Conservation (phyloP, 2,113 vertebrate genomes). For the Saccopteryx leptura region DNA sequence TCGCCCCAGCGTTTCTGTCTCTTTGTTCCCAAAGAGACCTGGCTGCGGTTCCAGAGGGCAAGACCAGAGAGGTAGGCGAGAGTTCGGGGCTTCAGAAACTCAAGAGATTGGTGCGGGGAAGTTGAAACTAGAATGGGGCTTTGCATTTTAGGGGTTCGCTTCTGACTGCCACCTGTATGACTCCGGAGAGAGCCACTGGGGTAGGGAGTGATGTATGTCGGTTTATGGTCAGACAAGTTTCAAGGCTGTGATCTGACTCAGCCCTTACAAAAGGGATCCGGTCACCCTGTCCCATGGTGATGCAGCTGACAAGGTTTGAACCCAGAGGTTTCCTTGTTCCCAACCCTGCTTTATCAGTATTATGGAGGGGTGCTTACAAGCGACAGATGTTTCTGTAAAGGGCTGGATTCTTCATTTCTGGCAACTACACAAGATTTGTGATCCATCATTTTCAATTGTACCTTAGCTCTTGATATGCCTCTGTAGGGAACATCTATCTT, state of each 20-base stretch:
- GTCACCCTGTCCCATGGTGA: constrained; percentile 33
- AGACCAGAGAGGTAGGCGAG: constrained; percentile 22
- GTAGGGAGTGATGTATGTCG: background rate
- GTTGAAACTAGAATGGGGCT: background rate
- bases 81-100: constrained; percentile 36
- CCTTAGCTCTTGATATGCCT: constrained; percentile 50
- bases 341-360: background rate
- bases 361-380: background rate
- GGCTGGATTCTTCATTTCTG: constrained; percentile 58
- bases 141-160: background rate
- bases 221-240: constrained; percentile 55
- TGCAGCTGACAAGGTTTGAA: background rate
- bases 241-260: constrained; percentile 60
- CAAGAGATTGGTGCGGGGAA: background rate
- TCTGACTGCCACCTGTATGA: constrained; percentile 60
- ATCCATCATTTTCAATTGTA: constrained; percentile 62
- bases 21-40: constrained; percentile 77
- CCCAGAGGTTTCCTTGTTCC: constrained; percentile 51
- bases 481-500: background rate
- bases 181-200: background rate
- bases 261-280: constrained; percentile 45
- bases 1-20: constrained; percentile 31
- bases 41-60: background rate
- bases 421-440: constrained; percentile 14
- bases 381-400: constrained; percentile 76